phyloP scores from a whole-genome alignment of 2,888 invertebrate species.

The Acanthosepion pharaonis region DNA sequence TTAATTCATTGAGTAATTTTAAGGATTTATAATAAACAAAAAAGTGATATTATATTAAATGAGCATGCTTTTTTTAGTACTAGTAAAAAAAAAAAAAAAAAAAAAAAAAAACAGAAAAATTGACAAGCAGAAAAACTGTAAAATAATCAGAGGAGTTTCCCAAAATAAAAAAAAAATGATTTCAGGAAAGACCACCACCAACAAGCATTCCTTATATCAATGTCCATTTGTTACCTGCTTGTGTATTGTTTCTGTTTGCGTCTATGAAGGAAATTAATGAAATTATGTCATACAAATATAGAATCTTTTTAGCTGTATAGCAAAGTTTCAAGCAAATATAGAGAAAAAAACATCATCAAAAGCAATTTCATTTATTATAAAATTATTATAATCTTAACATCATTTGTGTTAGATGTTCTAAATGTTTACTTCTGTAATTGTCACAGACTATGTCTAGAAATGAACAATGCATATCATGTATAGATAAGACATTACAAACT shows the following conservation, averaged over 20 bases:
- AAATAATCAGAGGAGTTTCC: constrained; percentile 11
- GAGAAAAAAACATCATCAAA: not conserved
- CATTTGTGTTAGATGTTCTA: not conserved
- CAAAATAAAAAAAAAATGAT: constrained; percentile 35
- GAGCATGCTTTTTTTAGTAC: not conserved
- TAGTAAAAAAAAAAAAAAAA: not conserved
- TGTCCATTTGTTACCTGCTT: constrained; percentile 36
- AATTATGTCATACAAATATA: not conserved
- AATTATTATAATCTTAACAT: not conserved
- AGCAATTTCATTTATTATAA: not conserved
- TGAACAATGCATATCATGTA: too few relatives aligned
- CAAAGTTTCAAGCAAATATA: constrained; percentile 15
- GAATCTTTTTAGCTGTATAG: not conserved
- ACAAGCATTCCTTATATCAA: constrained; percentile 33
- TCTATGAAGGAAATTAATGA: constrained; percentile 42
- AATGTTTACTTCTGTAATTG: too few relatives aligned
- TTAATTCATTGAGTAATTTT: not conserved
- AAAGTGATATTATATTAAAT: not conserved
- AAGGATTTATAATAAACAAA: not conserved
- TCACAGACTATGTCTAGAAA: too few relatives aligned
- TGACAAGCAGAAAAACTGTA: not conserved
- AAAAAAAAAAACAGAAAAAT: not conserved
- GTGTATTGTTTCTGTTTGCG: constrained; percentile 45
- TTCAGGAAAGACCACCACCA: constrained; percentile 37
- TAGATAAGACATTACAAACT: too few relatives aligned